Percentiles rank a stretch among this genome's conserved stretches.
These are phyloP conservation scores for Poicephalus meyeri DNA, from an alignment of 2,113 vertebrate genomes.

Conservation along the genomic window DNA sequence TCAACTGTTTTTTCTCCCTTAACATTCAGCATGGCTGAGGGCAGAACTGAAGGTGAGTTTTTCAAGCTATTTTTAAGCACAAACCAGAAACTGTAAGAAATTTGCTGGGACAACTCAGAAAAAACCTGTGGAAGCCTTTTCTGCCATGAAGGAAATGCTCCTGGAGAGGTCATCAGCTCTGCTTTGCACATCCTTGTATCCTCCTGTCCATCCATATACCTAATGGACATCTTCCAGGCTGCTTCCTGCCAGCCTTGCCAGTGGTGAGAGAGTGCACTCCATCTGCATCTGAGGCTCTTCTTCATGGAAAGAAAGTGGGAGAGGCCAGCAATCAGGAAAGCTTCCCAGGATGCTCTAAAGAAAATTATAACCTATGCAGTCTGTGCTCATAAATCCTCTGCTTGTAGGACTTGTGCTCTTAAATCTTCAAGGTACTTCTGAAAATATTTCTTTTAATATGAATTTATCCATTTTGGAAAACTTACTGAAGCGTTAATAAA, in stretches of 20 bases:
- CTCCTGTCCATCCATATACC: neutral
- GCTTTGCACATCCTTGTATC: neutral
- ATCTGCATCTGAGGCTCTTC: neutral
- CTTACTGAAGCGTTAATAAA: constrained; percentile 1
- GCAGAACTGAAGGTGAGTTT: neutral
- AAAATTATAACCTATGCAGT: neutral
- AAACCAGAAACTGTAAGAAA: neutral
- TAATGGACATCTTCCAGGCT: neutral
- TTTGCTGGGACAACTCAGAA: neutral
- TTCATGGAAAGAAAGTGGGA: neutral
- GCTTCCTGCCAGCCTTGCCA: neutral
- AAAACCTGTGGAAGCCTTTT: neutral
- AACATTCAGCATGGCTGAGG: neutral
- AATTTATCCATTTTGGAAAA: neutral
- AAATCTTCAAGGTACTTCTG: constrained; percentile 11
- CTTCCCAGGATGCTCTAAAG: neutral
- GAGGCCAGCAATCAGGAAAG: neutral
- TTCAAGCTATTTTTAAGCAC: neutral
- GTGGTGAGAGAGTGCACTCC: fast-evolving
- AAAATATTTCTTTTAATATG: neutral
- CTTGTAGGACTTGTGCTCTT: neutral
- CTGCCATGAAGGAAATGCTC: neutral
- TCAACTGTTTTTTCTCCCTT: neutral
- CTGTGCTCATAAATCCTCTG: neutral
- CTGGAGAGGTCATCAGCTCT: neutral